phyloP scores from a whole-genome alignment of 2,113 vertebrate species.

The Leptobrachium ailaonicum region DNA sequence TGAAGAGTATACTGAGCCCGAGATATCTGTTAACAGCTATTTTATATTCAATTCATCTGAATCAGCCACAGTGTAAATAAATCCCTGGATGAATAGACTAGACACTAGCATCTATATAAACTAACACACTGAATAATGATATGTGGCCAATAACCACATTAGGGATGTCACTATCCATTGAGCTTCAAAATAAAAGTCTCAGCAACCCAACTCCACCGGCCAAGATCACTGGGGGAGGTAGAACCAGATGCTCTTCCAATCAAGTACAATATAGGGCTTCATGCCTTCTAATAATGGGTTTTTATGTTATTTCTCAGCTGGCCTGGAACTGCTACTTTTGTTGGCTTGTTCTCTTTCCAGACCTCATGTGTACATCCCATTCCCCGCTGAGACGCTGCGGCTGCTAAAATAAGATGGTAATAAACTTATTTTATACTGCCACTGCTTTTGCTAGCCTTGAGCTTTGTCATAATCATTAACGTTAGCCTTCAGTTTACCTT shows the following conservation, averaged over 20 bases:
- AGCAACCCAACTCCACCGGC: neutral
- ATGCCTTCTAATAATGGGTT: neutral
- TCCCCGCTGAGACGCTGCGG: neutral
- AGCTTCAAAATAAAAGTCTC: neutral
- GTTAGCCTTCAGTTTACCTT: slow-evolving; percentile 1
- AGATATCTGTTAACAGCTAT: too few relatives aligned
- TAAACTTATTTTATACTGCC: neutral
- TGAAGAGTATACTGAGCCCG: too few relatives aligned
- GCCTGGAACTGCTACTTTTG: neutral
- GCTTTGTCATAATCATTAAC: neutral
- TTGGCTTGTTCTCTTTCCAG: neutral
- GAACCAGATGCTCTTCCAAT: slow-evolving; percentile 6
- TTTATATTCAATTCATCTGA: too few relatives aligned
- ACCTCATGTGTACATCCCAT: neutral
- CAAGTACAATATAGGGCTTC: neutral
- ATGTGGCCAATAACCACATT: too few relatives aligned
- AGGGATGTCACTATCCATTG: too few relatives aligned
- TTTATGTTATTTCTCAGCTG: neutral
- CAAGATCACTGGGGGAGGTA: neutral
- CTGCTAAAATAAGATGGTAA: neutral
- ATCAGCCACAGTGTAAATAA: too few relatives aligned
- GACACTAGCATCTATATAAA: neutral
- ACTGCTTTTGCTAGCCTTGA: neutral
- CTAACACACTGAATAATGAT: neutral
- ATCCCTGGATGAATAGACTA: too few relatives aligned